Conservation (phyloP, 2,888 invertebrate genomes). For the Calliopum simillimum region DNA sequence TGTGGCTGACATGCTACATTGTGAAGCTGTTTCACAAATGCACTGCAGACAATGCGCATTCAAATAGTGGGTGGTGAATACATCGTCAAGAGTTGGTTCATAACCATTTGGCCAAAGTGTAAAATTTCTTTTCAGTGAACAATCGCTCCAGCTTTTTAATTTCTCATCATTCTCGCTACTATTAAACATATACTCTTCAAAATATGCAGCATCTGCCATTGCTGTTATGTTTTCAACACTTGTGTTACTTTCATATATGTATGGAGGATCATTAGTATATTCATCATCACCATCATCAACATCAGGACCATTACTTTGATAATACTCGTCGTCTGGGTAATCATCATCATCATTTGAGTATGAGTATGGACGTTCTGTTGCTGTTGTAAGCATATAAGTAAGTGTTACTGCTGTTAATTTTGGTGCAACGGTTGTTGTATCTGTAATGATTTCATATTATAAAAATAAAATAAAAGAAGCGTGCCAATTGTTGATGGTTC, state of each 20-base stretch:
- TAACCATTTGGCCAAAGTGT: background rate
- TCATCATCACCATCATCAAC: background rate
- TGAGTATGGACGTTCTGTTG: no score
- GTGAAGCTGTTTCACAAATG: constrained; percentile 52
- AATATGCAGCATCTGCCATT: background rate
- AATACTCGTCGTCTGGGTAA: no score
- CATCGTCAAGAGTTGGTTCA: background rate
- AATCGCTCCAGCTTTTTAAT: no score
- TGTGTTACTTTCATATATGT: background rate
- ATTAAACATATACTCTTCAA: background rate
- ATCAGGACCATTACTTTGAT: no score
- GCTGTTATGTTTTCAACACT: background rate
- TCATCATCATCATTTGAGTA: no score
- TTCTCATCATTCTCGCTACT: no score
- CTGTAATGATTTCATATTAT: no score
- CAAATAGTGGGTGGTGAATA: constrained; percentile 16
- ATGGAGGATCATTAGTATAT: background rate
- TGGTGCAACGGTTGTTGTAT: no score
- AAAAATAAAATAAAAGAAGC: no score
- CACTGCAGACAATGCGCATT: constrained; percentile 54
- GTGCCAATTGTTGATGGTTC: no score
- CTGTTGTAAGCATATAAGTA: no score
- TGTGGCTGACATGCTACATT: constrained; percentile 43
- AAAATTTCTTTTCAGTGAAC: background rate
- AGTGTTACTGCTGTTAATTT: no score